These are phyloP conservation scores for Drosophila recens DNA, from an alignment of 2,888 invertebrate genomes.

Conservation along the genomic window DNA sequence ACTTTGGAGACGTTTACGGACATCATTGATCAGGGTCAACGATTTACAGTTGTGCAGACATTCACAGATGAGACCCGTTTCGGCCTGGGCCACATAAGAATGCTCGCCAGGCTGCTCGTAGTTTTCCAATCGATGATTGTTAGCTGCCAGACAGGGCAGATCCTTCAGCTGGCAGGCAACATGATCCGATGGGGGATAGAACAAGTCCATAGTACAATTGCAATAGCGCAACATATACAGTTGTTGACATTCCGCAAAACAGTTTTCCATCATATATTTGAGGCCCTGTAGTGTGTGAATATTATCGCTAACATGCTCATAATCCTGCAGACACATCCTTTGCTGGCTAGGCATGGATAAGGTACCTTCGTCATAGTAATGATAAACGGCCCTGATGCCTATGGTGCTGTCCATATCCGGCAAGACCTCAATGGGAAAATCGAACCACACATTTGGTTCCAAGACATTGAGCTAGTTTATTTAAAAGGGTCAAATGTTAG, in stretches of 20 bases:
- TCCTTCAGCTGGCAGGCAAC: slow-evolving; percentile 71
- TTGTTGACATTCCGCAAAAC: slow-evolving; percentile 80
- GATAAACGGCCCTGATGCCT: slow-evolving; percentile 65
- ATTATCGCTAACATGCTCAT: slow-evolving; percentile 64
- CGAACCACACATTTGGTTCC: slow-evolving; percentile 76
- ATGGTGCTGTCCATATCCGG: slow-evolving; percentile 64
- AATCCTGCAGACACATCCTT: slow-evolving; percentile 75
- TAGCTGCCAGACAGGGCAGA: slow-evolving; percentile 75
- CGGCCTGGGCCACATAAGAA: slow-evolving; percentile 59
- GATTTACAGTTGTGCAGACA: slow-evolving; percentile 82
- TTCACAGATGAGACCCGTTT: slow-evolving; percentile 76
- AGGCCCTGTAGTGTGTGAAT: slow-evolving; percentile 69
- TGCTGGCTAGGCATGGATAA: slow-evolving; percentile 48
- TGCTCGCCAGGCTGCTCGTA: slow-evolving; percentile 69
- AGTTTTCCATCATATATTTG: slow-evolving; percentile 80
- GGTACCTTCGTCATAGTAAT: slow-evolving; percentile 69
- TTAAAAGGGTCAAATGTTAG: not conserved
- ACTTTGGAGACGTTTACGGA: slow-evolving; percentile 56
- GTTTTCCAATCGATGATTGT: slow-evolving; percentile 63
- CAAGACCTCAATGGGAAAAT: slow-evolving; percentile 52
- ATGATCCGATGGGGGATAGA: slow-evolving; percentile 77
- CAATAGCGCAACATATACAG: slow-evolving; percentile 72
- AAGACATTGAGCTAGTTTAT: slow-evolving; percentile 54
- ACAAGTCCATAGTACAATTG: slow-evolving; percentile 81
- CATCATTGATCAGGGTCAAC: slow-evolving; percentile 67